Evolutionary conservation across 2,888 invertebrate genomes (phyloP).

Genomic region (Plutella xylostella): DNA sequence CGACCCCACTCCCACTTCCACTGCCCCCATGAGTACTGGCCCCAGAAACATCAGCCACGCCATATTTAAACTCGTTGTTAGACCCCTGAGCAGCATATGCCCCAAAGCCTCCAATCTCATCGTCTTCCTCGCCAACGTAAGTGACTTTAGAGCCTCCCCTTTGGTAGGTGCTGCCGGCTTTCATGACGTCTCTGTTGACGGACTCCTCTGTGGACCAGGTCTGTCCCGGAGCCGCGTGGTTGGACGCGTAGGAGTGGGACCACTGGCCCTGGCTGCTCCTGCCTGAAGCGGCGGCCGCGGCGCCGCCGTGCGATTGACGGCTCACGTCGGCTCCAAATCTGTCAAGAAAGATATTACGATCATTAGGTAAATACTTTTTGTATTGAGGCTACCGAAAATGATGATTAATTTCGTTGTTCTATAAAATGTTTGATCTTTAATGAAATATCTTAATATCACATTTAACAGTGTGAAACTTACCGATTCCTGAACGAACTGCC

Average conservation of each 20-base stretch:
- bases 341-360: too few relatives aligned
- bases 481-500: slow-evolving; percentile 50
- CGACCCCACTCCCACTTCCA: background rate
- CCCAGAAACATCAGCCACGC: slow-evolving; percentile 33
- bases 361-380: too few relatives aligned
- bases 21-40: background rate
- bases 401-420: too few relatives aligned
- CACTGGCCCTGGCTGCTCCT: slow-evolving; percentile 15
- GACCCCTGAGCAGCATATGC: slow-evolving; percentile 45
- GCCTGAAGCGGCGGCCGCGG: too few relatives aligned
- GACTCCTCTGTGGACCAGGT: slow-evolving; percentile 61
- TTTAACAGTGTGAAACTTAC: slow-evolving; percentile 30
- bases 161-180: slow-evolving; percentile 46
- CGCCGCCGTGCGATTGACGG: too few relatives aligned
- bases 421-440: too few relatives aligned
- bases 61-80: slow-evolving; percentile 52
- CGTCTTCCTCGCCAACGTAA: slow-evolving; percentile 8
- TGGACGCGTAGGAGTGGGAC: slow-evolving; percentile 1
- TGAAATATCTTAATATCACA: background rate
- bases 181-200: slow-evolving; percentile 52
- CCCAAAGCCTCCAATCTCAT: slow-evolving; percentile 28
- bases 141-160: background rate
- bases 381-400: too few relatives aligned
- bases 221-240: slow-evolving; percentile 20
- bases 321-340: too few relatives aligned